Evolutionary conservation across 2,797 vertebrate species (phyloP).

Genomic region (Cheirogaleus major): DNA sequence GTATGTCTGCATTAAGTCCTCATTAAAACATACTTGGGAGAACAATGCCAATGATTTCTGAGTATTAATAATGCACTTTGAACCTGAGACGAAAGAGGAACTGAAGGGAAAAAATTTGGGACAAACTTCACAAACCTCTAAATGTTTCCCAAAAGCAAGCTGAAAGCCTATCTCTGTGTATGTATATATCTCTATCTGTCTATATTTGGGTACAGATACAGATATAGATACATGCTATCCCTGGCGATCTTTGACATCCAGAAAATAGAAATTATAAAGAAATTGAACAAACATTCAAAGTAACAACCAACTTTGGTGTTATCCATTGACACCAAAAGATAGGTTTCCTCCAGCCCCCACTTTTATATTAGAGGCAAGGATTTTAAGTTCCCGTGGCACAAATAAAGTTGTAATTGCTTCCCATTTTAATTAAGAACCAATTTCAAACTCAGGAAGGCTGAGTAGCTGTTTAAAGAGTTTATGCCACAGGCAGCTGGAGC

Average conservation of each 20-base stretch:
- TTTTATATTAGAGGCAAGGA: background rate
- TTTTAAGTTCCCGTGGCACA: background rate
- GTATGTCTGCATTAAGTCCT: background rate
- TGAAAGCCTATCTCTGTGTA: background rate
- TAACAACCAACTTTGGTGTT: background rate
- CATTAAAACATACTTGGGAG: background rate
- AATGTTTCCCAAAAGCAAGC: background rate
- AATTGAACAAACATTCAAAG: background rate
- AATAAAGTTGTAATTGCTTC: background rate
- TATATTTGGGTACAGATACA: background rate
- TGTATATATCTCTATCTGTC: background rate
- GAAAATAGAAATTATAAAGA: background rate
- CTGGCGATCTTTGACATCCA: background rate
- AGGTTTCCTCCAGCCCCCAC: background rate
- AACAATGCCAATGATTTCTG: background rate
- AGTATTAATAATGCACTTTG: background rate
- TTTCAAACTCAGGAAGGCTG: background rate
- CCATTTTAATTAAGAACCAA: conserved; percentile 19
- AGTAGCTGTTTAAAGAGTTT: background rate
- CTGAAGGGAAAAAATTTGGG: background rate
- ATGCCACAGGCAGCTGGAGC: background rate
- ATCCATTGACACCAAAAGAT: background rate
- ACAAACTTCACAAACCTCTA: background rate
- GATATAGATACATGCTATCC: background rate
- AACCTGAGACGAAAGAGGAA: background rate